Evolutionary conservation across 2,113 vertebrate genomes (phyloP).

Genomic region (Carollia perspicillata): DNA sequence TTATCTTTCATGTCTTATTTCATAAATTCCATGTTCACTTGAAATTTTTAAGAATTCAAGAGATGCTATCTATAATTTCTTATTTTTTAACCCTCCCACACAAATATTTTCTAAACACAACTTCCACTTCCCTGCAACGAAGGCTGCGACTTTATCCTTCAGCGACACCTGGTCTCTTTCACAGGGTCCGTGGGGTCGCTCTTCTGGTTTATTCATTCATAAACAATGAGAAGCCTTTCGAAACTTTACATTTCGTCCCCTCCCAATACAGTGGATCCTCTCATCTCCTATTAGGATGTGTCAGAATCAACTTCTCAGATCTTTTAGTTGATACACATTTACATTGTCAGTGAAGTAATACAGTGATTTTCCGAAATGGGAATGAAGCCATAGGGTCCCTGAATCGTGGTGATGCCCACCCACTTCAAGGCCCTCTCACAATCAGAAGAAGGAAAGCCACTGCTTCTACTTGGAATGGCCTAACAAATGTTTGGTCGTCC

Average conservation of each 20-base stretch:
- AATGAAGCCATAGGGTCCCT: neutral
- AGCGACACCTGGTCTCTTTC: neutral
- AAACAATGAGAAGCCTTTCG: constrained; percentile 2
- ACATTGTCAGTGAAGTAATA: constrained; percentile 32
- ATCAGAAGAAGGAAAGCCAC: neutral
- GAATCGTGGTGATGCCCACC: neutral
- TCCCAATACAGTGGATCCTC: neutral
- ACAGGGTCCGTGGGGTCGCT: neutral
- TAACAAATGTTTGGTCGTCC: neutral
- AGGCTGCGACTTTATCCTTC: neutral
- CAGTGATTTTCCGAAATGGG: neutral
- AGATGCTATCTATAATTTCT: neutral
- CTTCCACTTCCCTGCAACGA: neutral
- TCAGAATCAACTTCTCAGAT: constrained; percentile 28
- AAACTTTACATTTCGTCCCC: neutral
- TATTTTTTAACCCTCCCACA: neutral
- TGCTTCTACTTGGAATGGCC: neutral
- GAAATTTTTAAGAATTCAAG: constrained; percentile 9
- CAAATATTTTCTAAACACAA: constrained; percentile 45
- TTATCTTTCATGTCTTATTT: neutral
- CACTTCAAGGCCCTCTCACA: neutral
- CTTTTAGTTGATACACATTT: neutral
- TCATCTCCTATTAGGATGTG: neutral
- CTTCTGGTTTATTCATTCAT: constrained; percentile 25
- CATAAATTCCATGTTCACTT: neutral